These are phyloP conservation scores for Chrysochloris asiatica DNA, from an alignment of 2,113 vertebrate genomes.

Conservation along the genomic window DNA sequence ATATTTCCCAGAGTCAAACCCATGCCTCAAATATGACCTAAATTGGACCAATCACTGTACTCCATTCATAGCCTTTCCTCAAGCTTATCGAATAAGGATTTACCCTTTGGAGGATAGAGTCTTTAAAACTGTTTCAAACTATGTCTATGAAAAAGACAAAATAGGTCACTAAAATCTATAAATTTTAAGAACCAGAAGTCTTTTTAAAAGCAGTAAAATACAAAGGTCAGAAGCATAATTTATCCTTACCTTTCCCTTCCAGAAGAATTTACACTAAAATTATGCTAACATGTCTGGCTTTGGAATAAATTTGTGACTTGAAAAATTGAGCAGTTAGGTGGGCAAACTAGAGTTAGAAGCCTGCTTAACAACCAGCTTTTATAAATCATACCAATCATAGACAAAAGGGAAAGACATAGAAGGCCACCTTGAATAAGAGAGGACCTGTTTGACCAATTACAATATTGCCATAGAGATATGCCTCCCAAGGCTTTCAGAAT, in stretches of 20 bases:
- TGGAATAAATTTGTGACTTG: not conserved
- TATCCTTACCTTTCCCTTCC: constrained; percentile 8
- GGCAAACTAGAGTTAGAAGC: not conserved
- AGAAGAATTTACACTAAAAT: constrained; percentile 7
- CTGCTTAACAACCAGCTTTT: not conserved
- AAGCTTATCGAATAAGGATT: not conserved
- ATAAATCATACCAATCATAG: not conserved
- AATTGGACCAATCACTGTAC: too few relatives aligned
- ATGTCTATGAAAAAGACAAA: constrained; percentile 18
- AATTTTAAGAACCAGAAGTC: constrained; percentile 38
- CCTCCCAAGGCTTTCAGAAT: not conserved
- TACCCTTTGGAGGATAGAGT: not conserved
- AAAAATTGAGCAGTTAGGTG: not conserved
- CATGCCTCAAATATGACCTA: too few relatives aligned
- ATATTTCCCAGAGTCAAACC: too few relatives aligned
- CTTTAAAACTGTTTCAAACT: constrained; percentile 32
- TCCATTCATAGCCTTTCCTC: not conserved
- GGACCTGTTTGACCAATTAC: not conserved
- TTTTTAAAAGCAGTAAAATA: constrained; percentile 57
- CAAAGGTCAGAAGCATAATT: constrained; percentile 65
- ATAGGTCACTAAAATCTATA: constrained; percentile 59
- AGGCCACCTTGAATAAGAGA: not conserved
- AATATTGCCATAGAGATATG: not conserved
- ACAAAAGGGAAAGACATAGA: not conserved
- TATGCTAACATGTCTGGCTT: not conserved